These are phyloP conservation scores for Oreochromis niloticus DNA, from an alignment of 2,113 vertebrate genomes.

Conservation along the genomic window DNA sequence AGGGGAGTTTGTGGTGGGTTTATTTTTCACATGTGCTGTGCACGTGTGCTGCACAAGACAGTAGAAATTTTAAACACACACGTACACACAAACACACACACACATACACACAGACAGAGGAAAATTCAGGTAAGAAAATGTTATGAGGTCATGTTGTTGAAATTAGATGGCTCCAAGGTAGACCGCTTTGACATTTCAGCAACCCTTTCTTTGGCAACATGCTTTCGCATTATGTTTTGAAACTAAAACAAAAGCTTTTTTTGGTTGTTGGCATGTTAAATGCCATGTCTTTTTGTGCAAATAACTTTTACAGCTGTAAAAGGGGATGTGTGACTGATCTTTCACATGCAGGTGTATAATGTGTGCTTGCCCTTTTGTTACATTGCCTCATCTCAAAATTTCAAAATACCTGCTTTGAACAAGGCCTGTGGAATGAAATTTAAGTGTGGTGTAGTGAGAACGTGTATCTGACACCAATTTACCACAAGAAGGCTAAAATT, in stretches of 20 bases:
- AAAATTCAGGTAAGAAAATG: not conserved
- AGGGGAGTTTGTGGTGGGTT: not conserved
- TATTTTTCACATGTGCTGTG: not conserved
- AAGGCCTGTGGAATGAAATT: not conserved
- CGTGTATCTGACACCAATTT: not conserved
- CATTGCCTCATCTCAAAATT: not conserved
- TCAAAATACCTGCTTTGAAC: not conserved
- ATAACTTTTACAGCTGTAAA: not conserved
- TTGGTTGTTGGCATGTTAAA: not conserved
- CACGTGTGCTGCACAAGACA: not conserved
- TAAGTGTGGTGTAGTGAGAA: not conserved
- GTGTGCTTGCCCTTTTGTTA: not conserved
- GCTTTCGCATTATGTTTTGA: not conserved
- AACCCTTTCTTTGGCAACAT: not conserved
- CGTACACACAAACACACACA: not conserved
- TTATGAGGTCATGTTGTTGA: not conserved
- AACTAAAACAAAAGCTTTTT: not conserved
- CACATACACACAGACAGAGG: not conserved
- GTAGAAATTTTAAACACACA: not conserved
- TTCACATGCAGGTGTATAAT: not conserved
- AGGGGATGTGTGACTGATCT: not conserved
- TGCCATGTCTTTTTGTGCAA: not conserved
- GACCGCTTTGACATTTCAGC: not conserved
- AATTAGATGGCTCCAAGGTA: not conserved
- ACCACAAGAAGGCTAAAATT: not conserved